Percentiles rank a stretch among this genome's conserved stretches.
Conservation (phyloP, 2,888 invertebrate genomes). For the Drosophila pegasa region DNA sequence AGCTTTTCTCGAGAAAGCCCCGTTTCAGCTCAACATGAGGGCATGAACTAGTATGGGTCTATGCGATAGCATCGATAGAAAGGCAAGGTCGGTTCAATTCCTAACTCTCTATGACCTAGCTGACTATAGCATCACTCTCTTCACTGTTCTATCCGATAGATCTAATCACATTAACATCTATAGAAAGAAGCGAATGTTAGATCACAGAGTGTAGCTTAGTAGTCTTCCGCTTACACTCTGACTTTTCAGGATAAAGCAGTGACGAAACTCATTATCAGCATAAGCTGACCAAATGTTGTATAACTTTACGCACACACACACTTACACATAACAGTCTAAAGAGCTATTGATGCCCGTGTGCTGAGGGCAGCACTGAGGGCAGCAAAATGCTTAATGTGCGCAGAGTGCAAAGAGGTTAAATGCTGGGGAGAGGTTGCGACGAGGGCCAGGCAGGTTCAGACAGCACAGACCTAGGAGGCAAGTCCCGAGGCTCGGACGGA, state of each 20-base stretch:
- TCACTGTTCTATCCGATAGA: background rate
- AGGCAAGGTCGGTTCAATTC: too few species aligned
- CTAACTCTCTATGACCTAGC: background rate
- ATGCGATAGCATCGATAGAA: too few species aligned
- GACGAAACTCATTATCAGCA: background rate
- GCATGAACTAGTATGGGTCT: too few species aligned
- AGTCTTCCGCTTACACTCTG: background rate
- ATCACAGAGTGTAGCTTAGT: background rate
- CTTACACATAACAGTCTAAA: slow-evolving; percentile 23
- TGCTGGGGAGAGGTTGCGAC: background rate
- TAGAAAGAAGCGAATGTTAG: too few species aligned
- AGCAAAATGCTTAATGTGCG: background rate
- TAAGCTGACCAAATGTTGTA: slow-evolving; percentile 26
- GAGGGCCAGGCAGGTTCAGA: background rate
- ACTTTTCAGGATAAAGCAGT: background rate
- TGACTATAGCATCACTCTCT: background rate
- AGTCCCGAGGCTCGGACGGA: background rate
- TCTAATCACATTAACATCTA: too few species aligned
- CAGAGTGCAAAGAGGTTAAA: background rate
- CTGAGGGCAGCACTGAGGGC: background rate
- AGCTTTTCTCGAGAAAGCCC: too few species aligned
- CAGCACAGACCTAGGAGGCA: background rate
- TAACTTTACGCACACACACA: background rate
- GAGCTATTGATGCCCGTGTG: slow-evolving; percentile 39
- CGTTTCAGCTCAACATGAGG: too few species aligned